phyloP scores from a whole-genome alignment of 2,797 vertebrate genomes.

The Rhynchonycteris naso region DNA sequence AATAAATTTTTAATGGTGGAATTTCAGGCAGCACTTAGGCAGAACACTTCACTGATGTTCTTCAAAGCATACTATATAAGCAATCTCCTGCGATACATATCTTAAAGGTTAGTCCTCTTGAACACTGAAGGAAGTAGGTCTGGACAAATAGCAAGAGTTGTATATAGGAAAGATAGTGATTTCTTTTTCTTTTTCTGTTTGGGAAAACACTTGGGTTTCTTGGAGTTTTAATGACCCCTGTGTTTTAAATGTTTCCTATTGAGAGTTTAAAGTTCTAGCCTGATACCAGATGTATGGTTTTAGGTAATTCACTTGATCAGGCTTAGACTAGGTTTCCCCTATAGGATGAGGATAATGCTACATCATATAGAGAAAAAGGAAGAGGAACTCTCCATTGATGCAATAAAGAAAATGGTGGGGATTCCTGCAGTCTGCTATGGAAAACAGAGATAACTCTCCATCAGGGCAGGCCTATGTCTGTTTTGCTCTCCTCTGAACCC shows the following conservation, averaged over 20 bases:
- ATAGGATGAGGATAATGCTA: neutral
- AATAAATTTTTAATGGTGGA: constrained; percentile 3
- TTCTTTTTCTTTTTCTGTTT: neutral
- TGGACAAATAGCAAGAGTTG: neutral
- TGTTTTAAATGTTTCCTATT: neutral
- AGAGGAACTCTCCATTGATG: neutral
- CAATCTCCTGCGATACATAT: neutral
- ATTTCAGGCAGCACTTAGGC: neutral
- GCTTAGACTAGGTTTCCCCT: constrained; percentile 9
- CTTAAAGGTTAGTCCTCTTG: neutral
- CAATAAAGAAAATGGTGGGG: neutral
- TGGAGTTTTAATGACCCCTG: neutral
- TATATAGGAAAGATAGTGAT: neutral
- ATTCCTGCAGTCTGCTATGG: neutral
- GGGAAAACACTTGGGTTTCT: neutral
- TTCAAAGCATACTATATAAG: neutral
- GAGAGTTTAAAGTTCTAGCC: neutral
- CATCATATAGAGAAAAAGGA: neutral
- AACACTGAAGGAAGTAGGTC: neutral
- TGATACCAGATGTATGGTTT: neutral
- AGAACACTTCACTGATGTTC: neutral
- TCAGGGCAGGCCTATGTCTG: neutral
- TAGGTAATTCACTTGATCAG: neutral
- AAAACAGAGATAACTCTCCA: neutral
- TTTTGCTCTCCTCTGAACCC: neutral